Base-by-base conservation (phyloP, 1,140 invertebrate species). In the Oedothorax gibbosus region DNA sequence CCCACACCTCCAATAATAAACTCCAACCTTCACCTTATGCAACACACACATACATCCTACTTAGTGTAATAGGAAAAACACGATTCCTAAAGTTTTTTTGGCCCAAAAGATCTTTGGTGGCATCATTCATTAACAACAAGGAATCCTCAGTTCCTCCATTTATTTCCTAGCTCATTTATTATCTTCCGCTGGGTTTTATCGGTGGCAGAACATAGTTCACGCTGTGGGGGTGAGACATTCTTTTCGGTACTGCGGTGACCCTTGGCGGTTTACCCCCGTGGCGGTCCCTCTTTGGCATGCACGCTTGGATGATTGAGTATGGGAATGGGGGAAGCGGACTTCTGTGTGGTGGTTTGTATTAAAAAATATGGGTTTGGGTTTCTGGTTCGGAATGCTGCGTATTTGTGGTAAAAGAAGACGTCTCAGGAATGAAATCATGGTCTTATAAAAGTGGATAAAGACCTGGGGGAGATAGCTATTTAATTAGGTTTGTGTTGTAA, bases 251-350 rank as follows among this genome's bases (percentile, higher is more conserved):
- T 49, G 21, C 65, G 49, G n/a, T 49, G 50, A 53, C 68, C 68
- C 50, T 71, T 71, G 68, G 54, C 68, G 20, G 49, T 51, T n/a
- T 15, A 12, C 14, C 15, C 49, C 68, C 68, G 49, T 51, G 68
- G 50, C 68, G 68, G 68, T 51, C 15, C 15, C 49, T 14, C 68
- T 71, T 71, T 71, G 68, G 54, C 68, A 71, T 53, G 68, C 68
- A 71, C 68, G 68, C 68, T 71, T 51, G 49, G 50, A 53, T 71
- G 68, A 71, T 71, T 49, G 49, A 71, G 68, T 71, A 51, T 71
- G 68, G 68, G 68, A 71, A 71, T 5, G 1, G 35, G 35, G 35
- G 35, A 35, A 51, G 54, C 15, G 49, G 12, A 71, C 68, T 71
- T 71, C 68, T 71, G 68, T 71, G 50, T 20, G 11, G 35, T 35